Evolutionary conservation across 2,888 invertebrate species (phyloP).

Genomic region (Spisula solida): DNA sequence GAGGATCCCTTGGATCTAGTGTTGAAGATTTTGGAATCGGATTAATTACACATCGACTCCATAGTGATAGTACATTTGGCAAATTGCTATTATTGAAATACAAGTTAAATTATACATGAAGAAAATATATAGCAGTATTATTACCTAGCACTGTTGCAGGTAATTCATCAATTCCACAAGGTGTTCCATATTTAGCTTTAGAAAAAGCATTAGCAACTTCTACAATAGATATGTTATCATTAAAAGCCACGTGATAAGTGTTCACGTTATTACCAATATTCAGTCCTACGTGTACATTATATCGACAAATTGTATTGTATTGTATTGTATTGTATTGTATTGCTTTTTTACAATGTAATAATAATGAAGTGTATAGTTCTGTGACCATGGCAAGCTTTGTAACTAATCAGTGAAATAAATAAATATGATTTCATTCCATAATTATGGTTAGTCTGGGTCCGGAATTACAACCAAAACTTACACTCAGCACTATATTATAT

Average conservation of each 20-base stretch:
- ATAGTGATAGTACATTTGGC: neutral
- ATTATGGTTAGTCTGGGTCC: too few species aligned
- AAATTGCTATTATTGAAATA: neutral
- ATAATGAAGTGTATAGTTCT: too few species aligned
- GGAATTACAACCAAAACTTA: too few species aligned
- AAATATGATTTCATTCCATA: too few species aligned
- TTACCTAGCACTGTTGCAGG: conserved; percentile 43
- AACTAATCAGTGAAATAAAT: too few species aligned
- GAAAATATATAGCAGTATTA: conserved; percentile 47
- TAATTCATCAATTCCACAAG: conserved; percentile 47
- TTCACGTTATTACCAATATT: too few species aligned
- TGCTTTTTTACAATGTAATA: too few species aligned
- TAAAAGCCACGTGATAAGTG: neutral
- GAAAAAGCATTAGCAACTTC: conserved; percentile 49
- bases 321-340: too few species aligned
- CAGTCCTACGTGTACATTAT: too few species aligned
- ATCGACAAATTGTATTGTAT: too few species aligned
- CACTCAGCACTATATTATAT: too few species aligned
- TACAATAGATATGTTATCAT: conserved; percentile 41
- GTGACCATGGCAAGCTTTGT: too few species aligned
- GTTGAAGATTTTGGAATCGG: neutral
- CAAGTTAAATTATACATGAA: neutral
- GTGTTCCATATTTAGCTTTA: conserved; percentile 48
- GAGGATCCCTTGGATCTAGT: neutral
- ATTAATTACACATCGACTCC: neutral